Evolutionary conservation across 1,140 invertebrate species (phyloP), one percentile per base, ranked within the genome.

Genomic region (Microplitis mediator): DNA sequence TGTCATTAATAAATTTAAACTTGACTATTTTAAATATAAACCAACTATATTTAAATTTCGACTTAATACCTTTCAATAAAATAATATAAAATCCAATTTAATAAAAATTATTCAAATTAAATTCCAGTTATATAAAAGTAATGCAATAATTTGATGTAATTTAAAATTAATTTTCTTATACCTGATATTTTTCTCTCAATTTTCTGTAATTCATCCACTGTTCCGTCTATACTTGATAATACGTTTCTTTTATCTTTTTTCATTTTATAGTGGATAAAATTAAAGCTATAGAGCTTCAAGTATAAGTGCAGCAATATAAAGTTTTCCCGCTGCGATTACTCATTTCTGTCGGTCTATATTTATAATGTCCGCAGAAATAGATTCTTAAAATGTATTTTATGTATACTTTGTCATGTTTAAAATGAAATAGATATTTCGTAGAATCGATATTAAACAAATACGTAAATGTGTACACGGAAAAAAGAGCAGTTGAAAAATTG

Each of bases 301-400:
- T 50, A 50, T 32, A 67, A 35, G 51, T 54, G 56, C 56, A 14
- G 52, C 14, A 9, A 14, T 13, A 51, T 67, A 62, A 62, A 35
- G 32, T 62, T 62, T 9, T 36, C 6, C 39, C 39, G 4, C 39
- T 39, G 39, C 39, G 6, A 32, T 11, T 67, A 9, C 23, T 34
- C 51, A 67, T 54, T 67, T 67, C 39, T 54, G 6, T 14, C 50
- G 1, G 64, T 31, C 64, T 67, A 67, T 67, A 67, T 67, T 67
- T 67, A 62, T 62, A 62, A 62, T 35, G 13, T 9, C 13, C 60
- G 34, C 34, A 11, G 35, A 36, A 16, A 36, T 35, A n/a, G 11
- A 5, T 8, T 16, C 56, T 14, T 23, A 23, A 23, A 23, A 23
- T 23, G 11, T 39, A 11, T 39, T 39, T 39, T 39, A 39, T 39